Evolutionary conservation across 2,797 vertebrate species (phyloP).

Genomic region (Intellagama lesueurii): DNA sequence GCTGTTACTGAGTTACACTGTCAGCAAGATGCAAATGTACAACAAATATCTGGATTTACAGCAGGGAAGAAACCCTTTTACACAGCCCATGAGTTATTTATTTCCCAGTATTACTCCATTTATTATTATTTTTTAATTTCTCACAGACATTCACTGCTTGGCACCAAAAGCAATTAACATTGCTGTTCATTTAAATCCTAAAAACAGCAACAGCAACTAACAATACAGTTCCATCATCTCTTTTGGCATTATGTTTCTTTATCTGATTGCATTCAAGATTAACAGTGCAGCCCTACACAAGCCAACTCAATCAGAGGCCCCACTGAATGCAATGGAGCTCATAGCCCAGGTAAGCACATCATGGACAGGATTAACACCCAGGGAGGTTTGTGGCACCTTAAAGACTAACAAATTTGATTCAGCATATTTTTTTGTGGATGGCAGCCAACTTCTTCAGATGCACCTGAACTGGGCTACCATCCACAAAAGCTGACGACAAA

Average conservation of each 20-base stretch:
- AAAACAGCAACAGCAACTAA: neutral
- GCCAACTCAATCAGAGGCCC: neutral
- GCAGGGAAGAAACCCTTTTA: conserved; percentile 24
- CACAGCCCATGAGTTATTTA: conserved; percentile 15
- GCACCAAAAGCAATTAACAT: neutral
- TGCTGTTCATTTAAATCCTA: neutral
- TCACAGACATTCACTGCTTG: conserved; percentile 4
- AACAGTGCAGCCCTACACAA: neutral
- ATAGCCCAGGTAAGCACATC: neutral
- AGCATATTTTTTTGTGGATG: no score
- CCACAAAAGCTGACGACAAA: neutral
- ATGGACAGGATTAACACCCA: no score
- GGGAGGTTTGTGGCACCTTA: no score
- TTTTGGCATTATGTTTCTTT: neutral
- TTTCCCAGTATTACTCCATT: neutral
- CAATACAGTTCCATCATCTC: neutral
- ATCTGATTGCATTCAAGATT: neutral
- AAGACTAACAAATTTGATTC: no score
- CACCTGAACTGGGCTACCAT: neutral
- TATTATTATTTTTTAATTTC: neutral
- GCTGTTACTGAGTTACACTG: conserved; percentile 56
- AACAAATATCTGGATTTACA: conserved; percentile 17
- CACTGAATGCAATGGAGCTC: neutral
- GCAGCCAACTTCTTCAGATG: no score
- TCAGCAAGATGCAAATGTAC: conserved; percentile 54